Conservation (phyloP, 2,113 vertebrate genomes). For the Meleagris gallopavo region DNA sequence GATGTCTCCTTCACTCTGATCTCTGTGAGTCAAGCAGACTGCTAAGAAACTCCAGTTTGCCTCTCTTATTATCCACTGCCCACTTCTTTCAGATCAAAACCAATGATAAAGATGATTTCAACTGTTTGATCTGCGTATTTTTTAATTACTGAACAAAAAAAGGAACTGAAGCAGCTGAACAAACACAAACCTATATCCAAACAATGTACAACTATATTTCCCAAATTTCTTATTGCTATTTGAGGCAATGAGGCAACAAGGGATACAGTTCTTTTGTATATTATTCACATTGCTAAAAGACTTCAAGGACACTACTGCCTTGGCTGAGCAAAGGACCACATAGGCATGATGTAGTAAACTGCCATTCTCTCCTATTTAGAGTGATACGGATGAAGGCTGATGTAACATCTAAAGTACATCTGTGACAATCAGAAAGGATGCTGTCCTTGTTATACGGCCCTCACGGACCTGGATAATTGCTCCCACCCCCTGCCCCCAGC, state of each 20-base stretch:
- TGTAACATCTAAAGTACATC: background rate
- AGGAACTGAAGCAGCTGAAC: background rate
- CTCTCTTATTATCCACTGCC: background rate
- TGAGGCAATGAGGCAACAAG: background rate
- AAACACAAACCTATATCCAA: background rate
- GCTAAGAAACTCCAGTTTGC: constrained; percentile 24
- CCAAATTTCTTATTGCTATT: background rate
- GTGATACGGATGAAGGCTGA: constrained; percentile 27
- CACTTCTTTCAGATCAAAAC: constrained; percentile 7
- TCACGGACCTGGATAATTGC: background rate
- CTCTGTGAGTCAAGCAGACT: constrained; percentile 6
- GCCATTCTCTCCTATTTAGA: background rate
- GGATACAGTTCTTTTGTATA: fast-evolving
- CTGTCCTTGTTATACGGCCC: constrained; percentile 17
- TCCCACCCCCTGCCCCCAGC: background rate
- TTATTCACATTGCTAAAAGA: background rate
- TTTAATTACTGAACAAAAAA: background rate
- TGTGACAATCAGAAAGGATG: background rate
- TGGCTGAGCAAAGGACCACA: background rate
- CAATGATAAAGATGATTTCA: background rate
- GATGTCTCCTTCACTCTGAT: constrained; percentile 20
- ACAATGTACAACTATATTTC: background rate
- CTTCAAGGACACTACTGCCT: background rate
- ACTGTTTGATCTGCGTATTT: background rate
- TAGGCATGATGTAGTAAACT: background rate